phyloP scores from a whole-genome alignment of 2,888 invertebrate genomes.

The Hedychridium roseum region DNA sequence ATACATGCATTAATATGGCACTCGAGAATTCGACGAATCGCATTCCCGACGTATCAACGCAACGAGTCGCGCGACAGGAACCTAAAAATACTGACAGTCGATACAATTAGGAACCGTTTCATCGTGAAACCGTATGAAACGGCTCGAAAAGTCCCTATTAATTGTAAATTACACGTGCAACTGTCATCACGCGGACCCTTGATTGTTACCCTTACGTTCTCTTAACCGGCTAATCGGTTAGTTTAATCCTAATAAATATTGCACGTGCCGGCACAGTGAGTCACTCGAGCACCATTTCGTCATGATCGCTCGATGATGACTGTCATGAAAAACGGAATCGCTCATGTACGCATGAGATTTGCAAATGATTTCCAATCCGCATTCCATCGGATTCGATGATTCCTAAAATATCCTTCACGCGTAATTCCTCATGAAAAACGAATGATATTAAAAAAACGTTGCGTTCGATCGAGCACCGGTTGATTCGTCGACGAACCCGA shows the following conservation, averaged over 20 bases:
- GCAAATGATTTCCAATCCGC: no score
- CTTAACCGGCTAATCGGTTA: background rate
- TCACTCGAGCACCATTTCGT: constrained; percentile 23
- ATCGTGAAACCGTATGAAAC: no score
- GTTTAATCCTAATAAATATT: constrained; percentile 56
- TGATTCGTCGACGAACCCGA: no score
- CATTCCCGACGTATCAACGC: constrained; percentile 2
- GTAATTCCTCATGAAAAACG: no score
- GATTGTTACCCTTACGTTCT: background rate
- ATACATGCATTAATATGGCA: background rate
- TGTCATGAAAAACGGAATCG: no score
- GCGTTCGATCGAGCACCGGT: no score
- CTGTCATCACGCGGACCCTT: background rate
- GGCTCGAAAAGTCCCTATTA: background rate
- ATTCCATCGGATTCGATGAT: no score
- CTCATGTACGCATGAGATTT: no score
- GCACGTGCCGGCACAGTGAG: constrained; percentile 61
- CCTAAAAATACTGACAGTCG: constrained; percentile 3
- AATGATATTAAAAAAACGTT: no score
- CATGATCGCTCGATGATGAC: no score
- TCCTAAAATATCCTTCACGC: no score
- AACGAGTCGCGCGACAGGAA: constrained; percentile 2
- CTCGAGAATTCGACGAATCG: background rate
- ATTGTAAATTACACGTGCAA: constrained; percentile 1
- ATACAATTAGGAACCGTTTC: no score